These are phyloP conservation scores for Acanthosepion lycidas DNA, from an alignment of 2,888 invertebrate genomes.

Conservation along the genomic window DNA sequence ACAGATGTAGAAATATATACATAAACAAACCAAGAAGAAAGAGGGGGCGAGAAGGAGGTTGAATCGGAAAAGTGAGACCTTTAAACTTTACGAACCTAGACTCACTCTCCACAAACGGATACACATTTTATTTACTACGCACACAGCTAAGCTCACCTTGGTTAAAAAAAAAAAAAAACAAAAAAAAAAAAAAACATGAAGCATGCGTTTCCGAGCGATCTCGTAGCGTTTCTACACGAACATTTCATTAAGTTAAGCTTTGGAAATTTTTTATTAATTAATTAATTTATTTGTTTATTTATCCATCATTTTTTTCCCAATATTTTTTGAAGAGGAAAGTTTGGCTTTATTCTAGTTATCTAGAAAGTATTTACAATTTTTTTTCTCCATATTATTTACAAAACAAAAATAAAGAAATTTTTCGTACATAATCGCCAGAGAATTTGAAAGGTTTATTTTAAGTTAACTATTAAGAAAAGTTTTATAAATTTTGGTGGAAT, in stretches of 20 bases:
- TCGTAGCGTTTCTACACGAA: background rate
- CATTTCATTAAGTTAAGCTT: no score
- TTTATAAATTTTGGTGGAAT: no score
- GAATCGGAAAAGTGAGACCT: background rate
- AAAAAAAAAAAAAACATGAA: background rate
- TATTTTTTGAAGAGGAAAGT: background rate
- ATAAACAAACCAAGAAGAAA: background rate
- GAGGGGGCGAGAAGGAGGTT: background rate
- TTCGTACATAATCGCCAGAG: no score
- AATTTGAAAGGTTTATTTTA: no score
- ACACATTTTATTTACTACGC: no score
- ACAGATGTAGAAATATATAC: background rate
- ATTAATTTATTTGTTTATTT: background rate
- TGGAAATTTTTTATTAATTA: no score
- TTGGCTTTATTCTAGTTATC: no score
- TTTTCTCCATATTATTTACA: no score
- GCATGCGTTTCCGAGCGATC: background rate
- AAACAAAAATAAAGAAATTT: no score
- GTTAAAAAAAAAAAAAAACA: accelerated
- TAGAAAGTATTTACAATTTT: no score
- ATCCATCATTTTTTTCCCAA: background rate
- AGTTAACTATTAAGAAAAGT: no score
- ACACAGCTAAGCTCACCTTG: accelerated
- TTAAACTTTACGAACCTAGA: no score
- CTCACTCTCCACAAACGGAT: background rate